These are phyloP conservation scores for Clupea harengus DNA, from an alignment of 2,113 vertebrate species.

Conservation along the genomic window DNA sequence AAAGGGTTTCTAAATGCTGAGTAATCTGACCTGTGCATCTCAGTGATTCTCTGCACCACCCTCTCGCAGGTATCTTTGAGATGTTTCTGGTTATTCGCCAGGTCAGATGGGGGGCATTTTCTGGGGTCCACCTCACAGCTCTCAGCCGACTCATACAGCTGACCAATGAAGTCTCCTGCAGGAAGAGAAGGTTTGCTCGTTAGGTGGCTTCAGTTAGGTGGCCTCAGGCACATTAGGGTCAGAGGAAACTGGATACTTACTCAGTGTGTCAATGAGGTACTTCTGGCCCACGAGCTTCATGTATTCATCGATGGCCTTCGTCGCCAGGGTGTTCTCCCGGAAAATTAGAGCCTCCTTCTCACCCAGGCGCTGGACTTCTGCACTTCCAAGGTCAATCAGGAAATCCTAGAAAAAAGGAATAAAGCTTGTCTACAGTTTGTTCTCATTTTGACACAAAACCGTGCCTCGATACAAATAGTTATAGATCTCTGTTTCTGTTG, in stretches of 20 bases:
- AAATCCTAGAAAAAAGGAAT: slow-evolving; percentile 73
- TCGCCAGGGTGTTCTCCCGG: slow-evolving; percentile 91
- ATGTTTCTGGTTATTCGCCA: slow-evolving; percentile 75
- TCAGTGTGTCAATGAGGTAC: slow-evolving; percentile 88
- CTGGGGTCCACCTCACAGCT: slow-evolving; percentile 87
- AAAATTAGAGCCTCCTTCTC: slow-evolving; percentile 88
- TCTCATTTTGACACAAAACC: neutral
- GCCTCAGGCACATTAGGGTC: neutral
- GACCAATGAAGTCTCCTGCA: slow-evolving; percentile 77
- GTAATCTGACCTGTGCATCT: slow-evolving; percentile 74
- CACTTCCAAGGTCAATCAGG: slow-evolving; percentile 81
- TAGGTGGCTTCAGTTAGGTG: neutral
- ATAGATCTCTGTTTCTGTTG: neutral
- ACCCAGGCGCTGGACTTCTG: slow-evolving; percentile 83
- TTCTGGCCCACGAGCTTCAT: slow-evolving; percentile 95
- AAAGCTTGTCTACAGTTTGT: neutral
- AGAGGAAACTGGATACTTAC: slow-evolving; percentile 59
- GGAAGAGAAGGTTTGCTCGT: neutral
- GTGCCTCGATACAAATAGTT: neutral
- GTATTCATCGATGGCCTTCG: slow-evolving; percentile 95
- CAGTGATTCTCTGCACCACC: slow-evolving; percentile 78
- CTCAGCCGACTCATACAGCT: slow-evolving; percentile 72
- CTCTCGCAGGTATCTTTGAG: slow-evolving; percentile 79
- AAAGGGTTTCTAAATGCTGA: neutral
- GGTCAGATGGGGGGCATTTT: slow-evolving; percentile 75